Base-by-base conservation (phyloP, 2,113 vertebrate species). In the Brevimyrus niger region DNA sequence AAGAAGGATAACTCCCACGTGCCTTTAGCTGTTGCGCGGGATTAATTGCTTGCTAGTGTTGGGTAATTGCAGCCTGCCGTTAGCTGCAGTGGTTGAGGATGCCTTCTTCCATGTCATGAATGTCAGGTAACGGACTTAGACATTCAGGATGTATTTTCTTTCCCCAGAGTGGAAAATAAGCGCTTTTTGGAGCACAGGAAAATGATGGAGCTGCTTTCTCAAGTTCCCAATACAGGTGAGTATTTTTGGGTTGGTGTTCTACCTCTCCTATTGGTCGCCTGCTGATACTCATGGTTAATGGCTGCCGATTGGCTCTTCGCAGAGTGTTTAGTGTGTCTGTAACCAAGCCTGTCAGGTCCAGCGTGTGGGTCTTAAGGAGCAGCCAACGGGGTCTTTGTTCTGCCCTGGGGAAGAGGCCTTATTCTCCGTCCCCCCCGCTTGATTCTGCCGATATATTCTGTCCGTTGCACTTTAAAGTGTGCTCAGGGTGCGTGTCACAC, bases 211-310 rank as follows among this genome's bases (percentile, higher is more conserved):
- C 94, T 96, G 42, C 95, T 99, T 86, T 93, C 92, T 0, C 92
- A 91, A 0, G 96, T 99, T 86, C 98, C 98, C 0, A 47, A 94
- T 91, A 98, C 94, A 95, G 98, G 98, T 99, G 91, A 87, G 94
- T 93, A 10, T 90, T 89, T 47, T 35, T 23, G 27, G 7, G 19
- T 0, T 38, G 27, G 47, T n/a, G 8, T 46, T 85, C 31, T 4
- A 1, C 13, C 82, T 48, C 48, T 7, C 21, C 82, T 47, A 0
- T 19, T 46, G 82, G 46, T 17, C 13, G 19, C 38, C 27, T 31
- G 11, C 15, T 2, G 15, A 15, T 46, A 17, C 19, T 42, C 73
- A 35, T 80, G 73, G 73, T 35, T 80, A 42, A 35, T 38, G 35
- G 35, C 4, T 42, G 73, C n/a, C 1, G 38, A 80, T 19, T 48